These are phyloP conservation scores for Lagodon rhomboides DNA, from an alignment of 2,797 vertebrate genomes.

Conservation along the genomic window DNA sequence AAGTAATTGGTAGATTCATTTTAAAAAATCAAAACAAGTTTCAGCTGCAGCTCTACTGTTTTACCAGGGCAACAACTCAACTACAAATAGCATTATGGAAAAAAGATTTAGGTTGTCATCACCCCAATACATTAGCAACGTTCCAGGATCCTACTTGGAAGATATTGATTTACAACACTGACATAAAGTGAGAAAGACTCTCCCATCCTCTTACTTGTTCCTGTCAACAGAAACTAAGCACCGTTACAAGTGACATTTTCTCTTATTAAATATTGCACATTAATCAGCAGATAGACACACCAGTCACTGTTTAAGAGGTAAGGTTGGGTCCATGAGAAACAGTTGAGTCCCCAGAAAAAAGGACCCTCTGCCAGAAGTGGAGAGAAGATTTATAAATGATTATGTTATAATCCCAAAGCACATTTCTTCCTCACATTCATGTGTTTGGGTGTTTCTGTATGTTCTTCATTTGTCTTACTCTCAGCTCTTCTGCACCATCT, in stretches of 20 bases:
- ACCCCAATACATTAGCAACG: background rate
- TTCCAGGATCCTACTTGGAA: background rate
- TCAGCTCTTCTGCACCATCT: background rate
- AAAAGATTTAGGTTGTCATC: background rate
- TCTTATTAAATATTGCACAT: background rate
- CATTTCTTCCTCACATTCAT: background rate
- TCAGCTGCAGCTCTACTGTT: background rate
- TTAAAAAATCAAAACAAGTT: background rate
- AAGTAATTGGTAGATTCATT: background rate
- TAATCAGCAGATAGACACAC: slow-evolving; percentile 9
- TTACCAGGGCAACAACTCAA: background rate
- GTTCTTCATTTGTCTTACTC: background rate
- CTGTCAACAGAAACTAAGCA: background rate
- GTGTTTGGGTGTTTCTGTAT: background rate
- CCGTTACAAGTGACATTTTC: background rate
- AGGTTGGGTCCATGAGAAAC: background rate
- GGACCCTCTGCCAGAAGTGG: background rate
- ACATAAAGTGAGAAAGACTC: background rate
- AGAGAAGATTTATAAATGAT: background rate
- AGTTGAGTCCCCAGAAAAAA: background rate
- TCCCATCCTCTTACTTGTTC: background rate
- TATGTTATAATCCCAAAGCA: background rate
- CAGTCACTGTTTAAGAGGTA: slow-evolving; percentile 3
- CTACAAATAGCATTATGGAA: background rate
- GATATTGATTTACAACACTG: background rate